phyloP scores from a whole-genome alignment of 2,888 invertebrate genomes.

The Ophioninae sp. region DNA sequence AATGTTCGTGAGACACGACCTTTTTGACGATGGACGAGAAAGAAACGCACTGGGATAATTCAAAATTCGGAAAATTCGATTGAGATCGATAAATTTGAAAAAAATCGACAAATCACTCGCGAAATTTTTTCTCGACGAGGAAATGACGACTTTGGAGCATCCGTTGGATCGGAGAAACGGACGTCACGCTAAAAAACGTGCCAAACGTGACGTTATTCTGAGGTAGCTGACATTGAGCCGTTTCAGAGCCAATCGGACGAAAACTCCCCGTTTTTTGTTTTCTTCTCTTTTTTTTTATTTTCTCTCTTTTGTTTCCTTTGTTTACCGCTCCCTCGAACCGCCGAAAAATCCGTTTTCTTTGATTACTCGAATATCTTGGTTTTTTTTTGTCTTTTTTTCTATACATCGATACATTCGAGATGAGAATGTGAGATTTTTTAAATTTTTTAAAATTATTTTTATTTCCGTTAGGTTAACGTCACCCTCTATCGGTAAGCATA shows the following conservation, averaged over 20 bases:
- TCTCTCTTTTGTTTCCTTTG: too few species aligned
- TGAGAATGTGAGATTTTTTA: slow-evolving; percentile 42
- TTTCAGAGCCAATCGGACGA: slow-evolving; percentile 79
- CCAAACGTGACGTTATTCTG: slow-evolving; percentile 76
- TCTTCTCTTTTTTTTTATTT: not conserved
- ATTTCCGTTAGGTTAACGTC: slow-evolving; percentile 32
- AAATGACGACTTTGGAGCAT: slow-evolving; percentile 27
- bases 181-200: slow-evolving; percentile 67
- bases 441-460: too few species aligned
- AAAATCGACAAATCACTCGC: too few species aligned
- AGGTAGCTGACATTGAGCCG: slow-evolving; percentile 80
- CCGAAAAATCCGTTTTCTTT: slow-evolving; percentile 21
- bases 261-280: slow-evolving; percentile 72
- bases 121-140: too few species aligned
- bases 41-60: not conserved
- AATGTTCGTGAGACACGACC: not conserved
- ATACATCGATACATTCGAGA: slow-evolving; percentile 52
- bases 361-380: slow-evolving; percentile 24
- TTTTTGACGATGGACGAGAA: not conserved
- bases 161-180: slow-evolving; percentile 60
- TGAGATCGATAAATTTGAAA: not conserved
- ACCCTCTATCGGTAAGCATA: slow-evolving; percentile 30
- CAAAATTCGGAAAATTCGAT: not conserved
- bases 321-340: slow-evolving; percentile 1
- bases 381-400: slow-evolving; percentile 13